These are phyloP conservation scores for Smittia sp. DNA, from an alignment of 2,888 invertebrate genomes.

Conservation along the genomic window DNA sequence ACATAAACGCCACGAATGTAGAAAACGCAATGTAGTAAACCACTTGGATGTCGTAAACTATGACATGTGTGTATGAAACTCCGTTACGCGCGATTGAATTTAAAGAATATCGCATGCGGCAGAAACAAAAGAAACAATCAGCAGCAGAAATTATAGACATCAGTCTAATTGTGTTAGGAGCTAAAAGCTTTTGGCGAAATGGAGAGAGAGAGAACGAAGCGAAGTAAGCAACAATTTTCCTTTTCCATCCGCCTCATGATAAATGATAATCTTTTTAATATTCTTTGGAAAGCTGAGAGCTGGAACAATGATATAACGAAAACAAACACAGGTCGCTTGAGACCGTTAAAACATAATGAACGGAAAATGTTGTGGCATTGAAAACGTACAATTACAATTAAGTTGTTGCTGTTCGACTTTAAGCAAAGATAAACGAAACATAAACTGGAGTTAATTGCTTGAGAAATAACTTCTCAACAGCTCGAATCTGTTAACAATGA, in stretches of 20 bases:
- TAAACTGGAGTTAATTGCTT: not conserved
- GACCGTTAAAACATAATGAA: constrained; percentile 22
- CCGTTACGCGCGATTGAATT: too few species aligned
- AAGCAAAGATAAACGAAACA: not conserved
- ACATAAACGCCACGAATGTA: not conserved
- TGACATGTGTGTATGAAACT: not conserved
- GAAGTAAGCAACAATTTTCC: not conserved
- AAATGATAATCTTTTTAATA: too few species aligned
- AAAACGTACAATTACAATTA: not conserved
- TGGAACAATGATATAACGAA: not conserved
- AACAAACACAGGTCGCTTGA: not conserved
- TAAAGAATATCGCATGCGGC: too few species aligned
- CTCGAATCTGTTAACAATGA: not conserved
- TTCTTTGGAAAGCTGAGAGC: not conserved
- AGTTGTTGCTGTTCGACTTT: not conserved
- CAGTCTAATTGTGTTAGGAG: constrained; percentile 1
- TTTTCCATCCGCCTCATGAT: not conserved
- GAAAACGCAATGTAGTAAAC: not conserved
- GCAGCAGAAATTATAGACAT: not conserved
- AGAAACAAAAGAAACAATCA: not conserved
- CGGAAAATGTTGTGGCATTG: not conserved
- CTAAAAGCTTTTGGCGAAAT: constrained; percentile 4
- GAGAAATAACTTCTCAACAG: not conserved
- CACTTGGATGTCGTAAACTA: not conserved
- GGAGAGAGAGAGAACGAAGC: not conserved